A percentile compares a stretch with the other conserved stretches of the same genome.
These are phyloP conservation scores for Leptogaster cylindrica DNA, from an alignment of 2,888 invertebrate genomes.

Conservation along the genomic window DNA sequence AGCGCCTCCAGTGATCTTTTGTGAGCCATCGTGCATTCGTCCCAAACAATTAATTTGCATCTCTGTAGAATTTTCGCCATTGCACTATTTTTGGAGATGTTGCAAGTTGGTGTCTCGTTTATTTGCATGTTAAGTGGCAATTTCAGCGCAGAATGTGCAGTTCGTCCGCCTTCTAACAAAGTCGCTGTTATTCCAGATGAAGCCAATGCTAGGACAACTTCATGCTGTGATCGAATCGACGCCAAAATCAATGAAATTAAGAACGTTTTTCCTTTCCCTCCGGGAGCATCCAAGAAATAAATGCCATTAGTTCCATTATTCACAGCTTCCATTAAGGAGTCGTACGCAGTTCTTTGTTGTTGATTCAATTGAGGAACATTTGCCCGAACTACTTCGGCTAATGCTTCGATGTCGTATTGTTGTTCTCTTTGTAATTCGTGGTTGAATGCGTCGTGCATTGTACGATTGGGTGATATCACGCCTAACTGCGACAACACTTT, in stretches of 20 bases:
- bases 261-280: constrained; percentile 42
- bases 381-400: constrained; percentile 45
- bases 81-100: too few species aligned
- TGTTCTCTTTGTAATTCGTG: constrained; percentile 50
- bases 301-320: constrained; percentile 47
- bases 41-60: constrained; percentile 44
- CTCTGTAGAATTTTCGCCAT: constrained; percentile 16
- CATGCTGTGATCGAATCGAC: constrained; percentile 51
- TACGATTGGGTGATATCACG: constrained; percentile 50
- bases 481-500: constrained; percentile 48
- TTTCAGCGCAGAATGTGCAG: constrained; percentile 55
- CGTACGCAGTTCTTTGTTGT: constrained; percentile 49
- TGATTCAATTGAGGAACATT: constrained; percentile 44
- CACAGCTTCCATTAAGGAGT: constrained; percentile 51
- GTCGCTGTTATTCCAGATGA: constrained; percentile 60
- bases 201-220: constrained; percentile 57
- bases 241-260: constrained; percentile 52
- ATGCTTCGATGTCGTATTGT: constrained; percentile 47
- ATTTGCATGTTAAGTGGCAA: constrained; percentile 50
- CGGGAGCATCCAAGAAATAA: constrained; percentile 45
- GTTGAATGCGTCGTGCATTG: constrained; percentile 48
- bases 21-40: constrained; percentile 44
- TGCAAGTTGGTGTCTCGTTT: neutral
- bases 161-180: constrained; percentile 53
- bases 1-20: constrained; percentile 43